Evolutionary conservation across 2,888 invertebrate genomes (phyloP).

Genomic region (Nowickia ferox): DNA sequence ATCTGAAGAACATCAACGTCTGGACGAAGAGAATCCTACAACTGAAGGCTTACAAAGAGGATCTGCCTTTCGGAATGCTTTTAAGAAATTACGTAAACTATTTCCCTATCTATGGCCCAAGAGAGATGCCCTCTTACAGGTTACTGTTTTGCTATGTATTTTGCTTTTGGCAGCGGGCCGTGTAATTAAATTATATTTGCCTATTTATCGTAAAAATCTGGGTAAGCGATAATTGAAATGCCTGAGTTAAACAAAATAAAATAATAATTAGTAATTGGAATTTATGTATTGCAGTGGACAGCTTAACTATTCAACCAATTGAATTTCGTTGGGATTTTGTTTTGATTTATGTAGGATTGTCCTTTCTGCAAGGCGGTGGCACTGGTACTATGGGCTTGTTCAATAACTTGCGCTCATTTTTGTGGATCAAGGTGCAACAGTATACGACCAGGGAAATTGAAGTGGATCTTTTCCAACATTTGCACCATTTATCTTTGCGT

Average conservation of each 20-base stretch:
- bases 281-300: slow-evolving; percentile 88
- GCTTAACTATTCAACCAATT: slow-evolving; percentile 86
- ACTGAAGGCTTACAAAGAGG: slow-evolving; percentile 69
- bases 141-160: slow-evolving; percentile 92
- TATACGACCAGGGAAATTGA: slow-evolving; percentile 96
- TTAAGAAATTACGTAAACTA: slow-evolving; percentile 90
- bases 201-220: slow-evolving; percentile 95
- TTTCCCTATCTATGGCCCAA: slow-evolving; percentile 98
- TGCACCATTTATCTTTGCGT: slow-evolving; percentile 94
- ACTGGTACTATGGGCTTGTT: slow-evolving; percentile 96
- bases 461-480: slow-evolving; percentile 92
- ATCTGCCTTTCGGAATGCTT: slow-evolving; percentile 92
- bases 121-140: slow-evolving; percentile 89
- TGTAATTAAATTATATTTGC: slow-evolving; percentile 94
- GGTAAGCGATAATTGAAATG: slow-evolving; percentile 85
- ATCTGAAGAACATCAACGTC: slow-evolving; percentile 78
- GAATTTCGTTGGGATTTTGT: slow-evolving; percentile 95
- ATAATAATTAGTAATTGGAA: background rate
- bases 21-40: slow-evolving; percentile 82
- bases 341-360: slow-evolving; percentile 92
- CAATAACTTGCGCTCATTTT: slow-evolving; percentile 94
- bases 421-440: slow-evolving; percentile 98
- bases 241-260: background rate
- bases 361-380: slow-evolving; percentile 98
- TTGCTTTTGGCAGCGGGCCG: slow-evolving; percentile 90